A percentile compares a stretch with the other conserved stretches of the same genome.
Conservation (phyloP, 2,888 invertebrate species). For the Clostera curtula region DNA sequence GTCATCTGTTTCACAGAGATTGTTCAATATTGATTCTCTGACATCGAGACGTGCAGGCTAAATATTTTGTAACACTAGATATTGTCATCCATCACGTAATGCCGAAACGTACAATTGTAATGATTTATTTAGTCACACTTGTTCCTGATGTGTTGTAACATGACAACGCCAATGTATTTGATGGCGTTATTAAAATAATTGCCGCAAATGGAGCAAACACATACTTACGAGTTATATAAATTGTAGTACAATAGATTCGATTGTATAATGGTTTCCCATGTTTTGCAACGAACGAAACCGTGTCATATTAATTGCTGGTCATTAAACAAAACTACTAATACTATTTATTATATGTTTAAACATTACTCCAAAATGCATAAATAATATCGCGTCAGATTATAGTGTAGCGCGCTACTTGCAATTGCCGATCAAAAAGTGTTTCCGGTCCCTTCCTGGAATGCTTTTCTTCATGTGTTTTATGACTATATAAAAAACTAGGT, state of each 20-base stretch:
- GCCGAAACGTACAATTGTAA: conserved; percentile 10
- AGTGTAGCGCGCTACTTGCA: too few species aligned
- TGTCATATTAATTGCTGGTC: conserved; percentile 26
- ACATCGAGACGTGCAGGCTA: conserved; percentile 5
- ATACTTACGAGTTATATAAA: conserved; percentile 19
- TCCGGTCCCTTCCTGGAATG: too few species aligned
- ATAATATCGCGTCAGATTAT: too few species aligned
- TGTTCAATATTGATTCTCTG: conserved; percentile 9
- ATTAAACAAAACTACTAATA: too few species aligned
- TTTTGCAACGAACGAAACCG: conserved; percentile 33
- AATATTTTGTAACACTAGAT: conserved; percentile 8
- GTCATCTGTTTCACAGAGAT: background rate
- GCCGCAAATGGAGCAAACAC: conserved; percentile 24
- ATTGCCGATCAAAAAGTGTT: too few species aligned
- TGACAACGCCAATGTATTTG: conserved; percentile 17
- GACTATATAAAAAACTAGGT: too few species aligned
- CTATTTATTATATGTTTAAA: too few species aligned
- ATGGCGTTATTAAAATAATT: conserved; percentile 37
- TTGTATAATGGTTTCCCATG: conserved; percentile 30
- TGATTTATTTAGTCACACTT: conserved; percentile 16
- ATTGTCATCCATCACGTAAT: conserved; percentile 18
- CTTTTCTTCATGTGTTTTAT: too few species aligned
- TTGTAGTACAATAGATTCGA: conserved; percentile 22
- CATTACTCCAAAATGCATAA: too few species aligned
- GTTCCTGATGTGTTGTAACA: conserved; percentile 21